Conservation (phyloP, 2,797 vertebrate species). For the Paratrypauchen microcephalus region DNA sequence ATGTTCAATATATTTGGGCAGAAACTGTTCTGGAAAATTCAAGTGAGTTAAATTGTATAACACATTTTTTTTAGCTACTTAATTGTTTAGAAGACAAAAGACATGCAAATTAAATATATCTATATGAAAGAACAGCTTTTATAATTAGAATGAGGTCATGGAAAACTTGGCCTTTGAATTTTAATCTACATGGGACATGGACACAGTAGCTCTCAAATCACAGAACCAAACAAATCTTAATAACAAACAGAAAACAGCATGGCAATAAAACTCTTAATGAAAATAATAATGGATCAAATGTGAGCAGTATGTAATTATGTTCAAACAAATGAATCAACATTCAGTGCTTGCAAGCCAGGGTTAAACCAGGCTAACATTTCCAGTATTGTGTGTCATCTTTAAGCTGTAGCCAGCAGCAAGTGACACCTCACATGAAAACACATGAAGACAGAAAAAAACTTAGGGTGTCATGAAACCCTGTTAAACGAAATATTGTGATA, state of each 20-base stretch:
- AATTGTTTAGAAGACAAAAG: too few species aligned
- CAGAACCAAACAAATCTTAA: background rate
- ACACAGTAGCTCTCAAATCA: background rate
- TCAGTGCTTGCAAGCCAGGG: background rate
- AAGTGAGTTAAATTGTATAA: too few species aligned
- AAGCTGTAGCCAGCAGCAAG: background rate
- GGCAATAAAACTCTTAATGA: background rate
- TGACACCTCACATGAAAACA: conserved; percentile 2
- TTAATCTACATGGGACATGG: background rate
- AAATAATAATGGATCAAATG: background rate
- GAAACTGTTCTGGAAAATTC: too few species aligned
- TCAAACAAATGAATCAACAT: background rate
- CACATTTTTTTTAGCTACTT: too few species aligned
- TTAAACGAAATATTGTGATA: background rate
- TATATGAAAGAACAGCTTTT: background rate
- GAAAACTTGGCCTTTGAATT: too few species aligned
- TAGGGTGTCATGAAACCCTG: background rate
- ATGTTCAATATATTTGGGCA: too few species aligned
- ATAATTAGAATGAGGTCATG: background rate
- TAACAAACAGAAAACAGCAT: background rate
- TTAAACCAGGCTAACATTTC: conserved; percentile 1
- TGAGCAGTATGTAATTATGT: background rate
- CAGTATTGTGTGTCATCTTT: background rate
- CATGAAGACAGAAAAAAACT: background rate
- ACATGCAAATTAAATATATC: too few species aligned